These are phyloP conservation scores for Petromus typicus DNA, from an alignment of 2,113 vertebrate species.

Conservation along the genomic window DNA sequence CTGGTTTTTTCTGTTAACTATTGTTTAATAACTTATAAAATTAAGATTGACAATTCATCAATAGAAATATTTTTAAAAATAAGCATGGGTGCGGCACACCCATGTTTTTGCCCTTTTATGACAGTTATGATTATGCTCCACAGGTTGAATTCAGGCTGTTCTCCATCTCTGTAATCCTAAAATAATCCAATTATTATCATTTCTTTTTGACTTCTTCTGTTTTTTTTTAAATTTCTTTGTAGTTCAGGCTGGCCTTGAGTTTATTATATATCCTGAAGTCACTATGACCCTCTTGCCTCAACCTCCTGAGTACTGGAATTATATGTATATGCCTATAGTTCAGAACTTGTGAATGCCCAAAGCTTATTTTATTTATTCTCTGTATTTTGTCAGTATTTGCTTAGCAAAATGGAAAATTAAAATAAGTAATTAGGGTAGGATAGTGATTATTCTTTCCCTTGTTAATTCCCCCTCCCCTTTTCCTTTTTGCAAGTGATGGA, in stretches of 20 bases:
- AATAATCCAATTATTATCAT: neutral
- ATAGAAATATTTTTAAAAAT: too few species aligned
- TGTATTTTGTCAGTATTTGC: slow-evolving; percentile 8
- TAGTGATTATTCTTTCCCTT: slow-evolving; percentile 27
- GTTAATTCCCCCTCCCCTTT: neutral
- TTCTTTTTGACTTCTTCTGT: neutral
- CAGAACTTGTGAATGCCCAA: neutral
- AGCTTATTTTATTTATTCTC: slow-evolving; percentile 16
- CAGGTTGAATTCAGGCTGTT: too few species aligned
- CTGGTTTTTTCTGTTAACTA: too few species aligned
- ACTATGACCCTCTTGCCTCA: too few species aligned
- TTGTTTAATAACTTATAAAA: too few species aligned
- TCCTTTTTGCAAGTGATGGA: neutral
- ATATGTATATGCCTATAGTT: neutral
- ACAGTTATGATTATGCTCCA: too few species aligned
- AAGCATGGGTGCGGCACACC: too few species aligned
- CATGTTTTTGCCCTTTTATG: too few species aligned
- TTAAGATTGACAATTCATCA: too few species aligned
- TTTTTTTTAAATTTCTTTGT: neutral
- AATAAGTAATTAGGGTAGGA: neutral
- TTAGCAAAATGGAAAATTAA: slow-evolving; percentile 43
- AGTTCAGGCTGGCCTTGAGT: neutral
- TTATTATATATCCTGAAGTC: too few species aligned
- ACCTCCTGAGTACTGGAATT: too few species aligned
- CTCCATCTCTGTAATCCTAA: neutral